Percentiles rank a stretch among this genome's conserved stretches.
Conservation (phyloP, 2,888 invertebrate genomes). For the Morpho helenor region DNA sequence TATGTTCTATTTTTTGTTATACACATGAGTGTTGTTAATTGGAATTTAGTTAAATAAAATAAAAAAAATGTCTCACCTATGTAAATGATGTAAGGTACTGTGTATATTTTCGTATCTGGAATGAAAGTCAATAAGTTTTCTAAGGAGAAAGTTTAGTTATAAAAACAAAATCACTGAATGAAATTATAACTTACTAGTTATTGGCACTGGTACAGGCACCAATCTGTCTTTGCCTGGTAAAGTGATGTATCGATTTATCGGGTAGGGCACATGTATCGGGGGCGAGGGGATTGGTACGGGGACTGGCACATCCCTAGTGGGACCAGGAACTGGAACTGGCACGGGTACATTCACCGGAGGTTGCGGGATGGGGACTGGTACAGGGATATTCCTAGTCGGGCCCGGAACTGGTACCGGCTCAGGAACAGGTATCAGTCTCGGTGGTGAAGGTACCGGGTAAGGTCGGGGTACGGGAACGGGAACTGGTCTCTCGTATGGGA, state of each 20-base stretch:
- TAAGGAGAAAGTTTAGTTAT: background rate
- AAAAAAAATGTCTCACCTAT: slow-evolving; percentile 45
- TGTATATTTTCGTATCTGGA: slow-evolving; percentile 45
- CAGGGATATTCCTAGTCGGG: slow-evolving; percentile 34
- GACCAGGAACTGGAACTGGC: slow-evolving; percentile 45
- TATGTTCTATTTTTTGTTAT: too few species aligned
- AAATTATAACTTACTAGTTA: slow-evolving; percentile 35
- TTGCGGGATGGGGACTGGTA: slow-evolving; percentile 43
- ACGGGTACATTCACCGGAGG: slow-evolving; percentile 42
- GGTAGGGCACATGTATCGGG: slow-evolving; percentile 41
- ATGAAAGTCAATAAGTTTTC: slow-evolving; percentile 23
- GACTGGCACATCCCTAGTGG: slow-evolving; percentile 40
- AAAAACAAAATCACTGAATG: background rate
- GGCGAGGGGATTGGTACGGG: slow-evolving; percentile 49
- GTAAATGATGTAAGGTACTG: slow-evolving; percentile 52
- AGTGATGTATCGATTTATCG: slow-evolving; percentile 44
- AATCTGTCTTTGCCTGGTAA: slow-evolving; percentile 47
- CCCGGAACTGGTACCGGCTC: slow-evolving; percentile 38
- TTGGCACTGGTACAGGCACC: slow-evolving; percentile 46
- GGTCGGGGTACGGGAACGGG: slow-evolving; percentile 37
- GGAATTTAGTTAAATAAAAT: slow-evolving; percentile 34
- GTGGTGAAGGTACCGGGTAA: slow-evolving; percentile 47
- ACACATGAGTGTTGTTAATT: too few species aligned
- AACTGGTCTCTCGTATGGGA: slow-evolving; percentile 28
- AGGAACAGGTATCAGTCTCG: slow-evolving; percentile 37